Conservation (phyloP, 2,797 vertebrate species). For the Danio kyathit region DNA sequence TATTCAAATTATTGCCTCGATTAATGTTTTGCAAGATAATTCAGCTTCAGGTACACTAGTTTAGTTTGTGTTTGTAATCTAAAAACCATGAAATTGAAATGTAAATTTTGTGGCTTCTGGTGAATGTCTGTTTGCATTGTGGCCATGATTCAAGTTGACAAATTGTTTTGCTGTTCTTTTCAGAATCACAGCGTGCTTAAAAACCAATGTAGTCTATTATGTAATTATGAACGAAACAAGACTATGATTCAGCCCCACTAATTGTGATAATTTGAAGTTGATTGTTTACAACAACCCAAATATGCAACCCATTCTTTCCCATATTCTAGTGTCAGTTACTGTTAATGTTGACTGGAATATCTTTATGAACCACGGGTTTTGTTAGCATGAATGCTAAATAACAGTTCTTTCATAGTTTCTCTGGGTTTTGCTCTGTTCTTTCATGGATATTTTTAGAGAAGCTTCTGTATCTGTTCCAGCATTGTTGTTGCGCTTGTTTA, state of each 20-base stretch:
- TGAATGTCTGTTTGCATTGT: not conserved
- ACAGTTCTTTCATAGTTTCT: slow-evolving; percentile 8
- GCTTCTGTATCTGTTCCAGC: not conserved
- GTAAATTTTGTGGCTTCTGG: not conserved
- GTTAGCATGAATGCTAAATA: slow-evolving; percentile 22
- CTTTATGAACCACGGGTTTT: not conserved
- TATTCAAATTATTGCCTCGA: too few relatives aligned
- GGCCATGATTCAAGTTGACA: not conserved
- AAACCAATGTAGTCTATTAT: slow-evolving; percentile 4
- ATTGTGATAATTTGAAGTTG: slow-evolving; percentile 7
- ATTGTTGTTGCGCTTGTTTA: slow-evolving; percentile 45
- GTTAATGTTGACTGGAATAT: slow-evolving; percentile 22
- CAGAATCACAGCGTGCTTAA: not conserved
- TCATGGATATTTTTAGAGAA: slow-evolving; percentile 29
- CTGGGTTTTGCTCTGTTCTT: slow-evolving; percentile 10
- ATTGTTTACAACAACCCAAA: not conserved
- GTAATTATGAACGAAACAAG: slow-evolving; percentile 8
- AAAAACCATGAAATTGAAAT: not conserved
- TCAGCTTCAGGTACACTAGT: not conserved
- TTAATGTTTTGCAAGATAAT: too few relatives aligned
- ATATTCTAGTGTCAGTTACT: slow-evolving; percentile 14
- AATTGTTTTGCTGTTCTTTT: not conserved
- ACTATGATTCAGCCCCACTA: slow-evolving; percentile 13
- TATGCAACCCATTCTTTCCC: slow-evolving; percentile 20
- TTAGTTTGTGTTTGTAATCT: not conserved